These are phyloP conservation scores for Chymomyza caudatula DNA, from an alignment of 2,888 invertebrate species.

Conservation along the genomic window DNA sequence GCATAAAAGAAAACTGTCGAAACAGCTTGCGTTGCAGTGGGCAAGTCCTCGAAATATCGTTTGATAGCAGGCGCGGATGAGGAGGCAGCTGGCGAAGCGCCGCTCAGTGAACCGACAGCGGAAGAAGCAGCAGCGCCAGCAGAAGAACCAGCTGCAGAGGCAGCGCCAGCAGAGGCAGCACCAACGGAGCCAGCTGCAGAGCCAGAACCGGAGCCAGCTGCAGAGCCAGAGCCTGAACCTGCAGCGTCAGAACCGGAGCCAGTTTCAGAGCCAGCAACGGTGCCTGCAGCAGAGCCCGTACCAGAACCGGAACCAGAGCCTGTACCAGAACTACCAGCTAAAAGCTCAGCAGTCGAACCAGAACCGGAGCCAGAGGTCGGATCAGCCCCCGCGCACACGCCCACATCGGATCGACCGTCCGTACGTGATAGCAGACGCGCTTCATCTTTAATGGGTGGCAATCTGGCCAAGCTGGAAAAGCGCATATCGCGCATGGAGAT, in stretches of 20 bases:
- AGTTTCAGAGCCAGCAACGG: neutral
- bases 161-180: neutral
- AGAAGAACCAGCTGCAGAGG: conserved; percentile 9
- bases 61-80: conserved; percentile 44
- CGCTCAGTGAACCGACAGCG: conserved; percentile 8
- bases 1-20: too few species aligned
- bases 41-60: conserved; percentile 46
- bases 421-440: conserved; percentile 8
- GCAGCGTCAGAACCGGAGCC: neutral
- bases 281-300: neutral
- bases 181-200: conserved; percentile 4
- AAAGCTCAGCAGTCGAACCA: neutral
- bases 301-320: neutral
- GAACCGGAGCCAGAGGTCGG: neutral
- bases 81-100: conserved; percentile 20
- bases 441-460: conserved; percentile 32
- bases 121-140: conserved; percentile 11
- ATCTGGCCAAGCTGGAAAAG: conserved; percentile 37
- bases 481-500: conserved; percentile 56
- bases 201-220: neutral
- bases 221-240: neutral
- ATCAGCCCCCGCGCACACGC: neutral
- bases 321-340: neutral
- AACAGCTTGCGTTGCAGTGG: conserved; percentile 17
- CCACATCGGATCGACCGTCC: conserved; percentile 40